Base-by-base conservation (phyloP, 2,113 vertebrate species). In the Nanger granti region DNA sequence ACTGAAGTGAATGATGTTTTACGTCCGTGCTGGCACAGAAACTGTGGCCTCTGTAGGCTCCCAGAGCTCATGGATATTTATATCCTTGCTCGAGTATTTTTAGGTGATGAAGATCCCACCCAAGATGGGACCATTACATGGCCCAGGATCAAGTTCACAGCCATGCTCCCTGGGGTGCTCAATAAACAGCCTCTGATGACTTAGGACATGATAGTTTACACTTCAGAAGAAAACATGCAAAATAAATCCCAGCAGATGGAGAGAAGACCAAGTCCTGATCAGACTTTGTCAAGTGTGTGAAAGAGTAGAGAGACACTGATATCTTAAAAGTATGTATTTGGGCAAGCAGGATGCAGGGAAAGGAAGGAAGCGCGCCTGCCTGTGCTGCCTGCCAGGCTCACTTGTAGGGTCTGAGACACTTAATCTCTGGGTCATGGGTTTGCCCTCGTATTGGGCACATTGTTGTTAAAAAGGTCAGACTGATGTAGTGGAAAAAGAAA, bases 401-500 rank as follows among this genome's bases (percentile, higher is more conserved):
- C 62, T 64, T 82, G 60, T 3, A 80, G 55, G 24, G 28, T 80
- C 83, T 28, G 59, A 96, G 92, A 98, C 95, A 98, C 55, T 85
- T 94, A 91, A 98, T 97, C 97, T 94, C 92, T 3, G 0, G 96
- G 96, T 97, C 97, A 95, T 86, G 47, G 76, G 92, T 97, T 97
- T 79, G 54, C 24, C 88, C 66, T 80, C 94, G 83, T 73, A 10
- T 76, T 49, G 89, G 92, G 87, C 73, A 92, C 85, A 44, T 52
- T 92, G 93, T 93, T 97, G 86, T 95, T 85, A 84, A 94, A 96
- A 91, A 87, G 91, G 60, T 91, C 96, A 97, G 97, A 97, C 97
- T 98, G 97, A 97, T 95, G 97, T 93, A 98, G 97, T 98, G 97
- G 97, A 98, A 97, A 98, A 97, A 97, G 86, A 95, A 95, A 96